Evolutionary conservation across 1,140 invertebrate species (phyloP).

Genomic region (Zelostemma sp.): DNA sequence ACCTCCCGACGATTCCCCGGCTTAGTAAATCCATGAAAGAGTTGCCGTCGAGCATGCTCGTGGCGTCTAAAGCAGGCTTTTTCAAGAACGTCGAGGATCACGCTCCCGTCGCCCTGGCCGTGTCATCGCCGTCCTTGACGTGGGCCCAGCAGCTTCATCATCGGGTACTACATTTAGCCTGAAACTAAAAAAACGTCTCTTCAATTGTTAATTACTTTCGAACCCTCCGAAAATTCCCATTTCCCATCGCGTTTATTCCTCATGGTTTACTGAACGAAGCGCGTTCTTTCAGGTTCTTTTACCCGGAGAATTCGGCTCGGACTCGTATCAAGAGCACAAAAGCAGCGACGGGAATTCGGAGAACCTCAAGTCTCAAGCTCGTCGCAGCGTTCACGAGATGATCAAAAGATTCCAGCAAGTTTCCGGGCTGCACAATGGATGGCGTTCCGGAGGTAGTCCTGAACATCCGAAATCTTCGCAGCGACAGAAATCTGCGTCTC

Average conservation of each 20-base stretch:
- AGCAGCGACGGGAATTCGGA: conserved; percentile 43
- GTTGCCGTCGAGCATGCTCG: conserved; percentile 45
- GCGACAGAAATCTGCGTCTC: conserved; percentile 53
- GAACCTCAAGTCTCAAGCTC: conserved; percentile 48
- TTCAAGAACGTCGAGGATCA: conserved; percentile 37
- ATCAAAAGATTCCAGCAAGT: conserved; percentile 63
- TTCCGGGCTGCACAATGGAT: conserved; percentile 57
- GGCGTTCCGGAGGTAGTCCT: conserved; percentile 53
- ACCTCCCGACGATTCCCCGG: conserved; percentile 67
- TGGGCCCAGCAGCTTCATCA: conserved; percentile 46
- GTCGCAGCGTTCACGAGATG: conserved; percentile 63
- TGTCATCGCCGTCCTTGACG: conserved; percentile 48
- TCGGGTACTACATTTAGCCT: too few species aligned
- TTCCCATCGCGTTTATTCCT: too few species aligned
- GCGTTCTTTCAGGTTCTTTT: conserved; percentile 9
- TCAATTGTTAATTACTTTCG: too few species aligned
- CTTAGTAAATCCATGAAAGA: conserved; percentile 58
- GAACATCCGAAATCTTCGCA: conserved; percentile 52
- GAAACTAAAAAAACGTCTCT: too few species aligned
- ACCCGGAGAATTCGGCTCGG: conserved; percentile 44
- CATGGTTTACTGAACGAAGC: not conserved
- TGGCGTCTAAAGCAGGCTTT: conserved; percentile 36
- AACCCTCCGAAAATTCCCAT: too few species aligned
- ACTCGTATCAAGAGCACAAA: conserved; percentile 41
- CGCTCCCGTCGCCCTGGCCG: conserved; percentile 46